Evolutionary conservation across 1,140 invertebrate species (phyloP).

Genomic region (Cyclargus thomasi): DNA sequence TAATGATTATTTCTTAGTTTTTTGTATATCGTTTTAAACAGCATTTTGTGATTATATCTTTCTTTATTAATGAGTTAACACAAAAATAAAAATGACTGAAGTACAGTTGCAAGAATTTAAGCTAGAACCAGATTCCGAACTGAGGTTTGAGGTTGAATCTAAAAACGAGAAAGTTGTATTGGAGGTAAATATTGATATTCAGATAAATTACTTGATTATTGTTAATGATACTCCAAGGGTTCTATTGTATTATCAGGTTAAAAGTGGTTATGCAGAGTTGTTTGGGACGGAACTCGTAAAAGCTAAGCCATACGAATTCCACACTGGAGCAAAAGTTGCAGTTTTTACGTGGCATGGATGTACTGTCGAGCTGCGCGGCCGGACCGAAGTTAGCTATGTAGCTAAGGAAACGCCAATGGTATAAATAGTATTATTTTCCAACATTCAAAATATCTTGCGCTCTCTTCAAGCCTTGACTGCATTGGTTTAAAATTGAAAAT

Average conservation of each 20-base stretch:
- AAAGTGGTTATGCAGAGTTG: slow-evolving; percentile 92
- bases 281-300: slow-evolving; percentile 98
- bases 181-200: slow-evolving; percentile 77
- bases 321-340: slow-evolving; percentile 93
- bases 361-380: slow-evolving; percentile 86
- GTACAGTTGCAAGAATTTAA: slow-evolving; percentile 84
- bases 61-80: neutral
- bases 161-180: slow-evolving; percentile 90
- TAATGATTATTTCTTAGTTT: too few species aligned
- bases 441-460: neutral
- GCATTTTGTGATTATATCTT: neutral
- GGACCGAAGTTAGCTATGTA: slow-evolving; percentile 94
- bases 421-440: slow-evolving; percentile 15
- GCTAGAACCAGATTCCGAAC: slow-evolving; percentile 90
- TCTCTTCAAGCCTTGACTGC: too few species aligned
- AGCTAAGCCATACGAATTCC: slow-evolving; percentile 94
- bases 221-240: neutral
- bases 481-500: too few species aligned
- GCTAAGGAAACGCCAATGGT: slow-evolving; percentile 98
- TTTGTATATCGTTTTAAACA: too few species aligned
- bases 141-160: slow-evolving; percentile 94
- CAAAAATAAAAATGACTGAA: slow-evolving; percentile 57
- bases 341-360: slow-evolving; percentile 98
- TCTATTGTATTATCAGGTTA: slow-evolving; percentile 76
- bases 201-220: neutral